Percentiles rank a stretch among this genome's conserved stretches.
Evolutionary conservation across 64 coral and sea anemone species (phyloP).

Genomic region (Pocillopora verrucosa): DNA sequence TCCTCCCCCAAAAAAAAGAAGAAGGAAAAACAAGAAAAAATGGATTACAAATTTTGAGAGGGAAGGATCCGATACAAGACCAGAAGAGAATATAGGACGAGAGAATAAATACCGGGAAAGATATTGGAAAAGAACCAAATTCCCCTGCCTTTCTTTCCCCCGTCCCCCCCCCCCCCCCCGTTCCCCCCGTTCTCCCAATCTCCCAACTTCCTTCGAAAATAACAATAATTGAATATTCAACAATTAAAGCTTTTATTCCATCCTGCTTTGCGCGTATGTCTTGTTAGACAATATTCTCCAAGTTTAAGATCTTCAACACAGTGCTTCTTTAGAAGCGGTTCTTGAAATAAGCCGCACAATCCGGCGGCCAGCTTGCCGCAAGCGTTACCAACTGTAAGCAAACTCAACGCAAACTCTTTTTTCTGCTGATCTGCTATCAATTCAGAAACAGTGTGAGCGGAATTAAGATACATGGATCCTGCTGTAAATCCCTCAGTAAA

Average conservation of each 20-base stretch:
- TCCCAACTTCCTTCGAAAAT: too few relatives aligned
- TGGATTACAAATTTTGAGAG: too few relatives aligned
- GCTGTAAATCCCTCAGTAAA: conserved; percentile 81
- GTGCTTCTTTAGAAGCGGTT: conserved; percentile 57
- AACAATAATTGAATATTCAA: not conserved
- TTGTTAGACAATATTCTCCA: conserved; percentile 73
- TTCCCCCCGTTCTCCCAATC: too few relatives aligned
- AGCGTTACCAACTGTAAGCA: conserved; percentile 81
- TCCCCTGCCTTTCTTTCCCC: too few relatives aligned
- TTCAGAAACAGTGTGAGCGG: conserved; percentile 75
- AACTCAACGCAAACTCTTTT: conserved; percentile 71
- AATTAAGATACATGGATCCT: conserved; percentile 85
- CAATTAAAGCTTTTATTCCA: conserved; percentile 68
- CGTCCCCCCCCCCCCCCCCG: too few relatives aligned
- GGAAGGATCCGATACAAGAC: too few relatives aligned
- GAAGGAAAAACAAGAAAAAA: too few relatives aligned
- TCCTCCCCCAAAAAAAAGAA: too few relatives aligned
- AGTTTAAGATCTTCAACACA: conserved; percentile 60
- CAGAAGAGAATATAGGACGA: too few relatives aligned
- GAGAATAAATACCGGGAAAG: too few relatives aligned
- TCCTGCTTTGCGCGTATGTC: conserved; percentile 44
- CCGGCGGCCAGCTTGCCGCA: conserved; percentile 75
- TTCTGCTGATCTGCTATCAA: conserved; percentile 46
- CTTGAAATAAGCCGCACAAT: conserved; percentile 54
- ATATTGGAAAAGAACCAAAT: too few relatives aligned